phyloP scores from a whole-genome alignment of 1,140 invertebrate species.

The Lordiphosa collinella region DNA sequence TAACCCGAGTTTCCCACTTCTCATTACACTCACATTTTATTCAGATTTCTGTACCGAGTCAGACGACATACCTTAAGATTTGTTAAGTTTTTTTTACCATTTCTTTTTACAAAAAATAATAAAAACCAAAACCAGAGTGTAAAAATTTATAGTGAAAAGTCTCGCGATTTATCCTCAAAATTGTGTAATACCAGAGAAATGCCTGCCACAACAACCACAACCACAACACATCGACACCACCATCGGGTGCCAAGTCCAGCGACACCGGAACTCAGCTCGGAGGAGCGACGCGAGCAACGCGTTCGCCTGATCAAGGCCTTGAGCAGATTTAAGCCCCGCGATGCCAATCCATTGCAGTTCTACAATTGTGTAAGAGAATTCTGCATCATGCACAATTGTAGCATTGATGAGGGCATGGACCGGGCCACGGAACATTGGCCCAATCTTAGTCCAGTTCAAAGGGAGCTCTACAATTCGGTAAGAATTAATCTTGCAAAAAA shows the following conservation, averaged over 20 bases:
- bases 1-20: not conserved
- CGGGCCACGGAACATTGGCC: conserved; percentile 32
- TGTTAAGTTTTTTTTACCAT: no score
- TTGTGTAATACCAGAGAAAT: not conserved
- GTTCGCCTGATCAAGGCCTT: conserved; percentile 27
- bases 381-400: conserved; percentile 62
- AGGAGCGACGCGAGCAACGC: conserved; percentile 28
- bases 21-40: conserved; percentile 3
- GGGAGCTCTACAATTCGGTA: conserved; percentile 50
- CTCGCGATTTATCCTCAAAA: not conserved
- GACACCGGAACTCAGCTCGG: not conserved
- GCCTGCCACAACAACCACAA: no score
- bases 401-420: conserved; percentile 57
- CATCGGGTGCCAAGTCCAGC: not conserved
- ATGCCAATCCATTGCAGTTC: conserved; percentile 53
- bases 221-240: no score
- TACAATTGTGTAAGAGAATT: conserved; percentile 57
- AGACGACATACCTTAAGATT: no score
- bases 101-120: no score
- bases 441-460: conserved; percentile 17
- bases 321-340: conserved; percentile 31
- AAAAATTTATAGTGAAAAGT: conserved; percentile 1
- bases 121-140: not conserved
- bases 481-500: not conserved
- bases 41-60: conserved; percentile 3